Evolutionary conservation across 1,140 invertebrate species (phyloP).

Genomic region (Diploscapter pachys): DNA sequence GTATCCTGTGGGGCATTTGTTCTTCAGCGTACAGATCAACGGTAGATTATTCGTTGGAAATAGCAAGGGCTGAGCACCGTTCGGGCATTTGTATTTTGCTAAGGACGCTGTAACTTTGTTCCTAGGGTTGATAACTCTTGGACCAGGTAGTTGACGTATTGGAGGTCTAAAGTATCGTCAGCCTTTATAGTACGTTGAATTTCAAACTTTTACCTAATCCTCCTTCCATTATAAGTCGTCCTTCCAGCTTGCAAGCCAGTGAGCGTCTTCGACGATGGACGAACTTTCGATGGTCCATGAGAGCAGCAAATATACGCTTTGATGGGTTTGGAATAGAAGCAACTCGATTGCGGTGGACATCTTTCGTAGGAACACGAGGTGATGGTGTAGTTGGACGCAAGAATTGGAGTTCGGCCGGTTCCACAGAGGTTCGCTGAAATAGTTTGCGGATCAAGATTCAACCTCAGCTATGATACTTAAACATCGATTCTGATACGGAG

Average conservation of each 20-base stretch:
- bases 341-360: conserved; percentile 33
- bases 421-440: conserved; percentile 32
- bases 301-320: conserved; percentile 47
- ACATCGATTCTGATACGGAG: conserved; percentile 46
- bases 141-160: conserved; percentile 6
- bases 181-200: too few species aligned
- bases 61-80: conserved; percentile 42
- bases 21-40: conserved; percentile 32
- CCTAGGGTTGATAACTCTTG: neutral
- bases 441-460: conserved; percentile 4
- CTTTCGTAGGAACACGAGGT: conserved; percentile 17
- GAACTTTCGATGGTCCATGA: neutral
- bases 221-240: too few species aligned
- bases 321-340: conserved; percentile 42
- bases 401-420: conserved; percentile 4
- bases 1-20: conserved; percentile 41
- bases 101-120: too few species aligned
- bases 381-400: conserved; percentile 31
- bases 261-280: neutral
- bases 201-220: too few species aligned
- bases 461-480: conserved; percentile 20
- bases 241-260: neutral
- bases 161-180: neutral
- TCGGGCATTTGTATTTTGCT: conserved; percentile 36
- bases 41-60: conserved; percentile 46